phyloP scores from a whole-genome alignment of 2,888 invertebrate species.

The Parnassius glacialis region DNA sequence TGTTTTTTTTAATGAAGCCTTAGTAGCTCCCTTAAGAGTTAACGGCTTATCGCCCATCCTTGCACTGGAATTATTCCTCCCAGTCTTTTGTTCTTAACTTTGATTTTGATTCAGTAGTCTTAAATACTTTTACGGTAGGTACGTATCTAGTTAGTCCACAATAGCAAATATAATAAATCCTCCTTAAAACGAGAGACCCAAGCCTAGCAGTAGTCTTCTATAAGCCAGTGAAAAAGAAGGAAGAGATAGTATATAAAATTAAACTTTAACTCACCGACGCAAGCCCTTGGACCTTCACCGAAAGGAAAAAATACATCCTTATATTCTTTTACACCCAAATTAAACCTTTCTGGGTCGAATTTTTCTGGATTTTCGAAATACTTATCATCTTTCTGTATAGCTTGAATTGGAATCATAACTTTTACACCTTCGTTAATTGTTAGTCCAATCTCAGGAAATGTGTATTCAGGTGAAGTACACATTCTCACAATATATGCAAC shows the following conservation, averaged over 20 bases:
- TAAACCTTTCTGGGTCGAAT: conserved; percentile 65
- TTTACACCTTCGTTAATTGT: conserved; percentile 60
- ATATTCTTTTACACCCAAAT: conserved; percentile 48
- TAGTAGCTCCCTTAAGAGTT: no score
- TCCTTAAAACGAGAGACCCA: no score
- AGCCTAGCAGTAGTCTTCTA: no score
- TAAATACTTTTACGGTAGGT: background rate
- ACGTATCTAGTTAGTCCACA: no score
- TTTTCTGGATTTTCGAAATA: conserved; percentile 60
- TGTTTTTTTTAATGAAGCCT: no score
- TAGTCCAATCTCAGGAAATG: conserved; percentile 59
- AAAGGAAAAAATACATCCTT: conserved; percentile 57
- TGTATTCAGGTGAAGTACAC: conserved; percentile 62
- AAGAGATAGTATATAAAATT: background rate
- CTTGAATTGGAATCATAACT: conserved; percentile 63
- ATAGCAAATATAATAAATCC: no score
- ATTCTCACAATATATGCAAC: conserved; percentile 60
- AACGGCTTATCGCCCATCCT: no score
- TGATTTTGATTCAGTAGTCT: background rate
- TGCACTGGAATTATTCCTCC: no score
- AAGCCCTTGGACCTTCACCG: conserved; percentile 67
- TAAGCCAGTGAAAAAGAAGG: no score
- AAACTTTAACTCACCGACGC: conserved; percentile 56
- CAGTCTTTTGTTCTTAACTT: background rate
- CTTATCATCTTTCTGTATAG: conserved; percentile 61